These are phyloP conservation scores for Lepidochrysops patricia DNA, from an alignment of 2,888 invertebrate genomes.

Conservation along the genomic window DNA sequence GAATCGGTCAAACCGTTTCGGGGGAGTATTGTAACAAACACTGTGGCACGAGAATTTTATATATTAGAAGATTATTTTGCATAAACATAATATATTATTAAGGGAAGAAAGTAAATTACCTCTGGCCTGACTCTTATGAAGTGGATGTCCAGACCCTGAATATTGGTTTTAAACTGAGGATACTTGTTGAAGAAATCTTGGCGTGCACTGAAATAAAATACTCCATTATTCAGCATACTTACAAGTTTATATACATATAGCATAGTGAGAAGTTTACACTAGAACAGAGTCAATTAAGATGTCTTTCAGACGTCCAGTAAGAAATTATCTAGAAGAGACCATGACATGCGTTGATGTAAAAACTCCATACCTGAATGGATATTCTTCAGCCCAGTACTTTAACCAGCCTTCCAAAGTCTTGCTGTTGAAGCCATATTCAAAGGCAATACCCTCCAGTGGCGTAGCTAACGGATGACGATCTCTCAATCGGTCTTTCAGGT, in stretches of 20 bases:
- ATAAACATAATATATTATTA: not conserved
- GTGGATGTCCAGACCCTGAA: constrained; percentile 81
- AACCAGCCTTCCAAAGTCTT: constrained; percentile 76
- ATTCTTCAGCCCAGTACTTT: constrained; percentile 82
- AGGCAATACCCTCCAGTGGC: constrained; percentile 77
- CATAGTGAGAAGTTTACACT: too few species aligned
- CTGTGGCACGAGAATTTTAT: too few species aligned
- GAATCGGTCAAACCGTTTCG: too few species aligned
- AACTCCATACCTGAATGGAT: constrained; percentile 52
- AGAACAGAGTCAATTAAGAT: too few species aligned
- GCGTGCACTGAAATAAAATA: constrained; percentile 47
- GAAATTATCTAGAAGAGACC: too few species aligned
- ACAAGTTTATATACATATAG: too few species aligned
- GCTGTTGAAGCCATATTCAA: constrained; percentile 85
- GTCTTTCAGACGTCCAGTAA: too few species aligned
- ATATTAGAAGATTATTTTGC: not conserved
- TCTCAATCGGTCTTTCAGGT: constrained; percentile 30
- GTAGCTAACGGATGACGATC: constrained; percentile 34
- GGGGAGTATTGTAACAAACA: too few species aligned
- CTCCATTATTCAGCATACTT: too few species aligned
- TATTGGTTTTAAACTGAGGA: constrained; percentile 80
- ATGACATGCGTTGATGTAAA: not conserved
- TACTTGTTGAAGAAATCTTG: constrained; percentile 70
- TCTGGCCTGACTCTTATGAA: constrained; percentile 78
- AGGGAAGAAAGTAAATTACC: constrained; percentile 24